phyloP scores from a whole-genome alignment of 2,113 vertebrate species.

The Empidonax traillii region DNA sequence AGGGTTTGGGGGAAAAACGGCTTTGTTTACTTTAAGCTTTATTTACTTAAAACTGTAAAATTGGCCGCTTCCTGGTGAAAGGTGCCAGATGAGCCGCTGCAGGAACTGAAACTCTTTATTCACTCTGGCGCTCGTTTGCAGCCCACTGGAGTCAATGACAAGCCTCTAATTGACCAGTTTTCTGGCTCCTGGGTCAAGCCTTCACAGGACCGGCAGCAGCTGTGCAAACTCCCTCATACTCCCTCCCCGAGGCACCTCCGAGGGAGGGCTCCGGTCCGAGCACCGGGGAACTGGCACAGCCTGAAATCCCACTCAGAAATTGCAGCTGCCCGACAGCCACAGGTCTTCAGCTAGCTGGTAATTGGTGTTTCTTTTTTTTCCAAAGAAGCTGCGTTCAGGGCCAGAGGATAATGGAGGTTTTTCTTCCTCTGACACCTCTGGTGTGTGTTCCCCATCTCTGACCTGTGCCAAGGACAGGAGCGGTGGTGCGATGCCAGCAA shows the following conservation, averaged over 20 bases:
- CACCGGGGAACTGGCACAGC: neutral
- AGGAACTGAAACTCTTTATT: conserved; percentile 66
- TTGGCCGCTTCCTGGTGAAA: conserved; percentile 43
- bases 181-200: conserved; percentile 9
- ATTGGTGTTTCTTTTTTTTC: neutral
- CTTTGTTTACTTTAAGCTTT: conserved; percentile 53
- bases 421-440: neutral
- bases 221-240: conserved; percentile 44
- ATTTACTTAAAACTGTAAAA: conserved; percentile 52
- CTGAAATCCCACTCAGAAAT: neutral
- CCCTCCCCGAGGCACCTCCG: neutral
- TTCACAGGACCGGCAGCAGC: conserved; percentile 7
- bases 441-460: no score
- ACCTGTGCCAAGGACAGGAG: neutral
- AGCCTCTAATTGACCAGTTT: conserved; percentile 48
- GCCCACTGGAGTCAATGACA: conserved; percentile 37
- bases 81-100: conserved; percentile 46
- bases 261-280: neutral
- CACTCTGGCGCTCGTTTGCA: conserved; percentile 8
- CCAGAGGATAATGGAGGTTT: neutral
- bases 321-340: neutral
- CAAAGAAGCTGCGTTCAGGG: neutral
- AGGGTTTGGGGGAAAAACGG: conserved; percentile 54
- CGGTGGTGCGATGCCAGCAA: rapidly evolving
- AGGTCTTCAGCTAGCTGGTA: neutral